These are phyloP conservation scores for Actias luna DNA, from an alignment of 2,888 invertebrate species.

Conservation along the genomic window DNA sequence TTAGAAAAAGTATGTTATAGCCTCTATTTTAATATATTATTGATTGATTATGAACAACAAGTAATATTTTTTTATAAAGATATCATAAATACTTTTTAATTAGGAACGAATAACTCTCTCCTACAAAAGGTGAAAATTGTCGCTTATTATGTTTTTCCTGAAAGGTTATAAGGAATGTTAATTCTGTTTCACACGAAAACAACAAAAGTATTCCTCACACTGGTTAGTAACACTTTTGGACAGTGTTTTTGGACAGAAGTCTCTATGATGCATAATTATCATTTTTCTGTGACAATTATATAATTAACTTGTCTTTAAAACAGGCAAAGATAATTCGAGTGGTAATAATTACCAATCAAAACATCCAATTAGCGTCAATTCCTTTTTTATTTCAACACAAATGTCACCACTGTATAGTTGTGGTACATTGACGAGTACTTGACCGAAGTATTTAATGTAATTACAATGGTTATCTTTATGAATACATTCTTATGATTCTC, in stretches of 20 bases:
- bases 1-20: too few species aligned
- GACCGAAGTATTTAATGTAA: not conserved
- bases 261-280: too few species aligned
- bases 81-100: too few species aligned
- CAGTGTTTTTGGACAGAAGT: too few species aligned
- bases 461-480: not conserved
- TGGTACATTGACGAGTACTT: not conserved
- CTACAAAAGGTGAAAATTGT: too few species aligned
- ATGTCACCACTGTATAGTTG: not conserved
- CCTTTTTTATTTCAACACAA: not conserved
- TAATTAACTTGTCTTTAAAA: conserved; percentile 1
- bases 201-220: not conserved
- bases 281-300: too few species aligned
- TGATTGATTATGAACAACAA: too few species aligned
- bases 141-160: too few species aligned
- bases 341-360: not conserved
- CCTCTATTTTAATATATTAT: too few species aligned
- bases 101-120: too few species aligned
- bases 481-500: conserved; percentile 6
- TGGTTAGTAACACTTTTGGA: not conserved
- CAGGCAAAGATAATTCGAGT: not conserved
- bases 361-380: not conserved
- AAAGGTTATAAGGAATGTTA: not conserved
- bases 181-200: not conserved
- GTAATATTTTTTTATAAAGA: too few species aligned